Base-by-base conservation (phyloP, 2,888 invertebrate species). In the Argyra leucocephala region DNA sequence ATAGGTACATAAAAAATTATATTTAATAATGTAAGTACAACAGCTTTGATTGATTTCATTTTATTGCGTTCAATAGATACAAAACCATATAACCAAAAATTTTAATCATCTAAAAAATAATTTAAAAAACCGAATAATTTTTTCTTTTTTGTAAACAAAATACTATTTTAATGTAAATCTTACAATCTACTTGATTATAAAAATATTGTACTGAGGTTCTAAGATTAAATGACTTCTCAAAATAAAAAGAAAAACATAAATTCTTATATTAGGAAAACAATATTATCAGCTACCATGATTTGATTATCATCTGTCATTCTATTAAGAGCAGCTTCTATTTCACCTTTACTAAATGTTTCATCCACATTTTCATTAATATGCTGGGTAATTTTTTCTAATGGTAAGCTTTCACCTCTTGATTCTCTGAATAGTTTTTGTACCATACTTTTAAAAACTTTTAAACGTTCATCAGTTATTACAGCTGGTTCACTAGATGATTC, bases 271-370 rank as follows among this genome's bases (percentile, higher is more conserved):
- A 92, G 83, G 80, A 92, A 91, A 36, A 94, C 85, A 69, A 90
- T 88, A 69, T 86, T 89, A 74, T 93, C 93, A 0, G 91, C 87
- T 72, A 92, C 82, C 96, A 97, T 96, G 67, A 96, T 86, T 76
- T 93, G 92, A 81, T 96, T 96, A 70, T 90, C 93, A 57, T 89
- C 88, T 4, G 89, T 88, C 95, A 97, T 94, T 67, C 83, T 83
- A 15, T 85, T 82, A 15, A 97, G 81, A 2, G 95, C 96, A 0
- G 90, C 88, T 60, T 83, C 80, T 7, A 96, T 82, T 82, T 97
- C 96, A 0, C 79, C 83, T 2, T 82, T 75, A 0, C 83, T 81
- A 76, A 89, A 93, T 1, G 82, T 79, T 64, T 84, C 82, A 66
- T 82, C 81, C 71, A 83, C 84, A 69, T 87, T 83, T 58, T 83